Conservation (phyloP, 2,888 invertebrate species). For the Brenthis ino region DNA sequence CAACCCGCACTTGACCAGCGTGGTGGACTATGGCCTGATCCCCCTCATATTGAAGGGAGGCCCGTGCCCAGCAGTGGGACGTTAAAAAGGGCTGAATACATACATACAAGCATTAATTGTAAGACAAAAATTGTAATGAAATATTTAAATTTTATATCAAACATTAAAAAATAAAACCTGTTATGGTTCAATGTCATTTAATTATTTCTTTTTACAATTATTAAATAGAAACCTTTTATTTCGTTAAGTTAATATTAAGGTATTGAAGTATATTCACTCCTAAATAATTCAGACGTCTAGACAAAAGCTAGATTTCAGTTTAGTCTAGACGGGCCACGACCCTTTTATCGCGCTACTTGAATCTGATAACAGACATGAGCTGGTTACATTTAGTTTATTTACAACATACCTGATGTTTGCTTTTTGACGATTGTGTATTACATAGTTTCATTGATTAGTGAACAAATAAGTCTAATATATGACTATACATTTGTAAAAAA, state of each 20-base stretch:
- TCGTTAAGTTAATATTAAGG: conserved; percentile 23
- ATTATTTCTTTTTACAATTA: neutral
- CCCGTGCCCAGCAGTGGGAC: too few species aligned
- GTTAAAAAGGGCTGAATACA: too few species aligned
- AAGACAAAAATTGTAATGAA: too few species aligned
- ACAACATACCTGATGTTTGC: conserved; percentile 5
- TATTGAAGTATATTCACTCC: conserved; percentile 40
- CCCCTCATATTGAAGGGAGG: too few species aligned
- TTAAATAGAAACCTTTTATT: neutral
- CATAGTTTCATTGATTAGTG: neutral
- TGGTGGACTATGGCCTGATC: too few species aligned
- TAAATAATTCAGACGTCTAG: conserved; percentile 66
- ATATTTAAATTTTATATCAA: too few species aligned
- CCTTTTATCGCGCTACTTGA: conserved; percentile 47
- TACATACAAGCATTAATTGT: too few species aligned
- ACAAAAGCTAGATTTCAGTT: conserved; percentile 57
- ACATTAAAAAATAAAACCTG: too few species aligned
- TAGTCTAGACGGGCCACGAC: conserved; percentile 75
- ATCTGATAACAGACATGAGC: conserved; percentile 28
- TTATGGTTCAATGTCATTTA: too few species aligned
- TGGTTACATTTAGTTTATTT: conserved; percentile 27
- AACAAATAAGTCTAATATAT: neutral
- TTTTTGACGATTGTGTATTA: neutral
- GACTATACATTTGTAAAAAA: too few species aligned
- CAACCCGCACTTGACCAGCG: too few species aligned